Evolutionary conservation across 1,140 invertebrate species (phyloP).

Genomic region (Bombus waltoni): DNA sequence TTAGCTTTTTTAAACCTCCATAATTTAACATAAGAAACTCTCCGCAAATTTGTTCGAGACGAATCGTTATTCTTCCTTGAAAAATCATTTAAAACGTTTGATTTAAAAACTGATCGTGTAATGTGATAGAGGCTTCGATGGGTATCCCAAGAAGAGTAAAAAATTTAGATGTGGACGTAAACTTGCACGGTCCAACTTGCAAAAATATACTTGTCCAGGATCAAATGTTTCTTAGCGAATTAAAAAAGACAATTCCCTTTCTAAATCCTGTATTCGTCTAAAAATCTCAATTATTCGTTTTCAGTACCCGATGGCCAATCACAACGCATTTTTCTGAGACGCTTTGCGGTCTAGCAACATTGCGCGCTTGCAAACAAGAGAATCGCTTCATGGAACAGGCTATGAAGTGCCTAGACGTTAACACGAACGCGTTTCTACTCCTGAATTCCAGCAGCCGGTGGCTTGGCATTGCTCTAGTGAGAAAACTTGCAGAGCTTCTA

Average conservation of each 20-base stretch:
- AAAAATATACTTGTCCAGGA: too few relatives aligned
- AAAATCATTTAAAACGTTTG: too few relatives aligned
- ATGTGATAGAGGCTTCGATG: too few relatives aligned
- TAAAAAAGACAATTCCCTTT: fast-evolving
- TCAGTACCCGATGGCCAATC: constrained; percentile 87
- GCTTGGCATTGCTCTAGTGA: constrained; percentile 91
- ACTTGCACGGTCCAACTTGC: too few relatives aligned
- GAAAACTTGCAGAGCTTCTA: constrained; percentile 46
- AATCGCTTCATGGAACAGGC: constrained; percentile 86
- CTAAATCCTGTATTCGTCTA: not conserved
- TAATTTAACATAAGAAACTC: too few relatives aligned
- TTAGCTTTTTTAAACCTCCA: not conserved
- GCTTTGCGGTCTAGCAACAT: constrained; percentile 86
- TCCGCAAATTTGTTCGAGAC: too few relatives aligned
- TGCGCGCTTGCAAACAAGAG: constrained; percentile 88
- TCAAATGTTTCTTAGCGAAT: not conserved
- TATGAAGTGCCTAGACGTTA: constrained; percentile 87
- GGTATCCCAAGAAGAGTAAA: too few relatives aligned
- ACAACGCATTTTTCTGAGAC: constrained; percentile 89
- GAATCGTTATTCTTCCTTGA: not conserved
- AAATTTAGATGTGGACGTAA: too few relatives aligned
- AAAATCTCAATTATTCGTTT: constrained; percentile 1
- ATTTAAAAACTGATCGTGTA: too few relatives aligned
- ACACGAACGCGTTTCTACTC: constrained; percentile 90
- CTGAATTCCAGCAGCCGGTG: constrained; percentile 91